These are phyloP conservation scores for Polyommatus iphigenia DNA, from an alignment of 2,888 invertebrate genomes.

Conservation along the genomic window DNA sequence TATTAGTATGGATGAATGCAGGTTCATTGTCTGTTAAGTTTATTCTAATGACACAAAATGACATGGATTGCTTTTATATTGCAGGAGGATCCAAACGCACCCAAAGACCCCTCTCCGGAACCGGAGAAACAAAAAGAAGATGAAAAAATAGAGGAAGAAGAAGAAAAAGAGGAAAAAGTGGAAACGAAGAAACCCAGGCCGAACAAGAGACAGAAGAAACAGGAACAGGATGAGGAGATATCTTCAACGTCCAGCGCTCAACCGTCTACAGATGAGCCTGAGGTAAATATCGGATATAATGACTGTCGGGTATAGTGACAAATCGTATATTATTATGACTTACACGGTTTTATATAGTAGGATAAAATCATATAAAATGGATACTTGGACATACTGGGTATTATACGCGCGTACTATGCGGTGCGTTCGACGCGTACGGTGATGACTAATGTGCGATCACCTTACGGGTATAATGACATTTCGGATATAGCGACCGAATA, in stretches of 20 bases:
- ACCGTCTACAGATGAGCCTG: slow-evolving; percentile 48
- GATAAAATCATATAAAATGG: too few species aligned
- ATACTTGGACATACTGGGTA: too few species aligned
- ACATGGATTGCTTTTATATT: neutral
- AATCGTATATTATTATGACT: too few species aligned
- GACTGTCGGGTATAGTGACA: too few species aligned
- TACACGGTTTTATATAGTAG: too few species aligned
- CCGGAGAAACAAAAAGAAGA: slow-evolving; percentile 57
- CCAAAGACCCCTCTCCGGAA: slow-evolving; percentile 55
- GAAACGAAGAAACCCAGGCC: slow-evolving; percentile 48
- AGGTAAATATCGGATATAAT: slow-evolving; percentile 46
- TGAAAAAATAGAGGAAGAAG: slow-evolving; percentile 45
- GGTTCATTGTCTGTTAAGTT: neutral
- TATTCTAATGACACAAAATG: neutral
- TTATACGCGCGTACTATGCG: too few species aligned
- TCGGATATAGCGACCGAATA: too few species aligned
- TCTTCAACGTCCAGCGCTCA: slow-evolving; percentile 64
- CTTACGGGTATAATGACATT: too few species aligned
- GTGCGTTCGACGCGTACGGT: too few species aligned
- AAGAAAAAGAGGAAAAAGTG: slow-evolving; percentile 45
- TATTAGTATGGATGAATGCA: too few species aligned
- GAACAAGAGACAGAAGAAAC: slow-evolving; percentile 55
- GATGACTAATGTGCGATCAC: too few species aligned
- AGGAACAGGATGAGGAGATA: slow-evolving; percentile 64
- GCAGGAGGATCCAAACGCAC: slow-evolving; percentile 58